Conservation (phyloP, 2,113 vertebrate species). For the Noctilio leporinus region DNA sequence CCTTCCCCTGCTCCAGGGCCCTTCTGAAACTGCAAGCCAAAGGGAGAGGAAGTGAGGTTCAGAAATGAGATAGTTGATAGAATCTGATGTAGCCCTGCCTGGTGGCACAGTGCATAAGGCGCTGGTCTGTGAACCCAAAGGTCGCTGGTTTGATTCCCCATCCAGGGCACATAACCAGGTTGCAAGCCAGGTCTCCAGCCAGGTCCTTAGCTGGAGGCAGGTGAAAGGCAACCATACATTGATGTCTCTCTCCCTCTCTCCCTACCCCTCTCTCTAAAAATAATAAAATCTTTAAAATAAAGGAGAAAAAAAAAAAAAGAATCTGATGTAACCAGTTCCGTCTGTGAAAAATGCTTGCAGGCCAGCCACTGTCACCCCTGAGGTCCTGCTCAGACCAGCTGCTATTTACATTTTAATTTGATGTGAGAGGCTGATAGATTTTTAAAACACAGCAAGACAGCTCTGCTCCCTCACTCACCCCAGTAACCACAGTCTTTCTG, state of each 20-base stretch:
- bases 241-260: no score
- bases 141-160: no score
- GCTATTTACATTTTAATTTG: conserved; percentile 73
- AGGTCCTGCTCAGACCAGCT: conserved; percentile 54
- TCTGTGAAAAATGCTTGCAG: conserved; percentile 59
- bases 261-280: no score
- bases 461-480: not conserved
- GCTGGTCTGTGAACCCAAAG: no score
- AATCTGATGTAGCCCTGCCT: conserved; percentile 43
- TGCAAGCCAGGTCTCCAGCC: no score
- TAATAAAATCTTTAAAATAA: no score
- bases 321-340: conserved; percentile 37
- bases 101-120: no score
- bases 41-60: conserved; percentile 61
- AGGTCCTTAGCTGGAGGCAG: no score
- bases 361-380: conserved; percentile 33
- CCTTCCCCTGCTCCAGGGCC: not conserved
- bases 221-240: no score
- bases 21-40: not conserved
- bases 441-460: conserved; percentile 31
- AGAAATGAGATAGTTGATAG: conserved; percentile 68
- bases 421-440: conserved; percentile 62
- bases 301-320: no score
- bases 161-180: no score
- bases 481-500: not conserved